Conservation (phyloP, 1,140 invertebrate species). For the Cyclina sinensis region DNA sequence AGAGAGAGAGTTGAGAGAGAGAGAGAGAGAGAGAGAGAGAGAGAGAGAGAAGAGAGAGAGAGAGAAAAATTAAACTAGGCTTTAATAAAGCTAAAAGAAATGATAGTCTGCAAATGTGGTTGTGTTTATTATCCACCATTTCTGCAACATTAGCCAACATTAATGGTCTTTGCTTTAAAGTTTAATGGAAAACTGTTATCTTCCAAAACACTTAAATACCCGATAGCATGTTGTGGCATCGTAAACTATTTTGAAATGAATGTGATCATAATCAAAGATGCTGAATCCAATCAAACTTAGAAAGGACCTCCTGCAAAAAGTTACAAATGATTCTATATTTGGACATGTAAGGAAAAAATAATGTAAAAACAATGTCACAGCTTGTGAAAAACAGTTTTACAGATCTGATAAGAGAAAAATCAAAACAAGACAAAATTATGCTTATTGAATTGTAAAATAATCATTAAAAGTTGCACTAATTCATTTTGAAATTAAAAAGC, state of each 20-base stretch:
- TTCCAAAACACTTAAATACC: conserved; percentile 1
- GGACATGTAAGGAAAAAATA: neutral
- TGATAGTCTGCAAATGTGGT: neutral
- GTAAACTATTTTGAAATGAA: neutral
- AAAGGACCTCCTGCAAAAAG: neutral
- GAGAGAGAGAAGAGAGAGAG: no score
- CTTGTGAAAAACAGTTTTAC: neutral
- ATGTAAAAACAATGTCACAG: neutral
- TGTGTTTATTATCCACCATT: neutral
- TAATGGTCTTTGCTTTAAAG: neutral
- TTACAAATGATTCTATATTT: neutral
- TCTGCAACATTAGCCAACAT: neutral
- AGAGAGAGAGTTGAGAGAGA: no score
- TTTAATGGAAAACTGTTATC: conserved; percentile 13
- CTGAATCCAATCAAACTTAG: neutral
- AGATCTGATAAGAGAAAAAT: no score
- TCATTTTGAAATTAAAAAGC: no score
- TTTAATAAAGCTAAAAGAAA: no score
- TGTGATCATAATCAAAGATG: neutral
- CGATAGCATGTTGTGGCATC: neutral
- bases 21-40: no score
- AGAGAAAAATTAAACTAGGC: no score
- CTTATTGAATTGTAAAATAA: no score
- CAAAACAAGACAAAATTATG: no score
- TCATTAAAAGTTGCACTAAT: no score